Evolutionary conservation across 2,113 vertebrate genomes (phyloP).

Genomic region (Piliocolobus tephrosceles): DNA sequence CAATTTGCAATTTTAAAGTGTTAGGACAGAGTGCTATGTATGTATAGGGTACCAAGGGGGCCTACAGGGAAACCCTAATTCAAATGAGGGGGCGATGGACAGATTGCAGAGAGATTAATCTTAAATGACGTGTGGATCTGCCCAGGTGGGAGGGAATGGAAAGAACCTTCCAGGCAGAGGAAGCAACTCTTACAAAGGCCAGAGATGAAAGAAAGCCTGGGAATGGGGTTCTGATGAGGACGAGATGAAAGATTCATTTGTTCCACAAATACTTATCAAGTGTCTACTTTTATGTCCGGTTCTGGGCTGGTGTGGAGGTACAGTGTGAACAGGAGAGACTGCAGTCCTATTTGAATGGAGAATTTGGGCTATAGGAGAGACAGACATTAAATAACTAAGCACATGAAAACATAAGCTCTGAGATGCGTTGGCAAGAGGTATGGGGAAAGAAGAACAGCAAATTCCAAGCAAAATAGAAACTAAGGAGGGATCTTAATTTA

Average conservation of each 20-base stretch:
- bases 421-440: neutral
- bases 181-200: slow-evolving; percentile 51
- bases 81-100: neutral
- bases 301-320: slow-evolving; percentile 27
- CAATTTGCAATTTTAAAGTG: slow-evolving; percentile 7
- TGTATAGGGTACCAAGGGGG: neutral
- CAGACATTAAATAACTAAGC: neutral
- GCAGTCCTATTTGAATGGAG: neutral
- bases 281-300: slow-evolving; percentile 58
- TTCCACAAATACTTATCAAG: slow-evolving; percentile 64
- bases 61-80: slow-evolving; percentile 12
- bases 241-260: slow-evolving; percentile 71
- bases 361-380: neutral
- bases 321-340: neutral
- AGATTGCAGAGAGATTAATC: neutral
- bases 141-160: slow-evolving; percentile 31
- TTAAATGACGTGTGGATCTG: neutral
- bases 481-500: neutral
- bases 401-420: neutral
- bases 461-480: neutral
- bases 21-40: neutral
- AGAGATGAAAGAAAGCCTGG: slow-evolving; percentile 64
- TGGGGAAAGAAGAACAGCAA: neutral
- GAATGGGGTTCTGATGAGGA: slow-evolving; percentile 50
- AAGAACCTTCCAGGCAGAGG: slow-evolving; percentile 64